Conservation (phyloP, 2,797 vertebrate species). For the Eospalax fontanierii region DNA sequence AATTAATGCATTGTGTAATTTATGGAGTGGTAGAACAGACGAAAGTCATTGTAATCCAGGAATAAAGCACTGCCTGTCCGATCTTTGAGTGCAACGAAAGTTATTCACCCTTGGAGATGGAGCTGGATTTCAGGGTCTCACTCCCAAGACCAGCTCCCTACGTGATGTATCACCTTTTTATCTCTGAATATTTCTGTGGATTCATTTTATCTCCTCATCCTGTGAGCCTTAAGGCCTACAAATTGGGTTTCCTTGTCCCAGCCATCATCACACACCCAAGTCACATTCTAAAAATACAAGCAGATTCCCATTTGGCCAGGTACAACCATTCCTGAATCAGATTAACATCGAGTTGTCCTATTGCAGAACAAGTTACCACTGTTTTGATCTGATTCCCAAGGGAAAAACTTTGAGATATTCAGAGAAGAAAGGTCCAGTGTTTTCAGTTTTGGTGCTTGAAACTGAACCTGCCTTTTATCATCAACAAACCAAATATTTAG, state of each 20-base stretch:
- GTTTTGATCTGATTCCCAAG: not conserved
- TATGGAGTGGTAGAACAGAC: not conserved
- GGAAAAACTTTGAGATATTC: not conserved
- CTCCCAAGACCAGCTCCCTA: not conserved
- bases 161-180: not conserved
- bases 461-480: not conserved
- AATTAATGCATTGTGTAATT: not conserved
- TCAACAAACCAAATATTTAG: not conserved
- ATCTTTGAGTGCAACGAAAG: not conserved
- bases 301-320: not conserved
- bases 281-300: not conserved
- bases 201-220: not conserved
- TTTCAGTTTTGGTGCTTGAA: not conserved
- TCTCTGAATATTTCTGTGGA: not conserved
- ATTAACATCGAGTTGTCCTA: not conserved
- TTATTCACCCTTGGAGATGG: not conserved
- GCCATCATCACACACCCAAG: not conserved
- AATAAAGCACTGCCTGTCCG: not conserved
- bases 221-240: not conserved
- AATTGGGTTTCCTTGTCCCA: not conserved
- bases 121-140: not conserved
- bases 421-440: accelerated
- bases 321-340: not conserved
- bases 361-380: not conserved
- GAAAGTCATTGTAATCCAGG: not conserved